A percentile compares a stretch with the other conserved stretches of the same genome.
Conservation (phyloP, 2,113 vertebrate species). For the Mirounga angustirostris region DNA sequence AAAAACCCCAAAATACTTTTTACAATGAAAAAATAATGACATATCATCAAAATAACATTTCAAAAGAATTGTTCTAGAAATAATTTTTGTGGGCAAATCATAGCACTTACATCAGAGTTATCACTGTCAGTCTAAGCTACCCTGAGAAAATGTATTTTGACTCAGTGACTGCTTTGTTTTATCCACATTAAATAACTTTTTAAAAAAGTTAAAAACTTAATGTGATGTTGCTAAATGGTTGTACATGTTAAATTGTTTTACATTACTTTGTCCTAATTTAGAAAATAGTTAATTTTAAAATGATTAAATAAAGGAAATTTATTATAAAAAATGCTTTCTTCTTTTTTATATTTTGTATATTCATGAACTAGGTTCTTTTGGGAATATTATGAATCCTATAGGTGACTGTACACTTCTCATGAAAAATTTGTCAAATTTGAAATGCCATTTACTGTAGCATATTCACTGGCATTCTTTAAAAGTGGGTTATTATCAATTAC, state of each 20-base stretch:
- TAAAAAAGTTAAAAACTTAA: not conserved
- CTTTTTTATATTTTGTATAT: constrained; percentile 23
- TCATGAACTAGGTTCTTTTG: not conserved
- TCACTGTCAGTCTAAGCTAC: not conserved
- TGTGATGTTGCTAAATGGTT: not conserved
- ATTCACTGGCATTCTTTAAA: constrained; percentile 55
- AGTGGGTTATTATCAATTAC: constrained; percentile 78
- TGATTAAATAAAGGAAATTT: constrained; percentile 23
- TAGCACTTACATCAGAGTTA: not conserved
- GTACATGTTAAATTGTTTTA: not conserved
- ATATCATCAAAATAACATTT: not conserved
- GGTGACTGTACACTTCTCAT: not conserved
- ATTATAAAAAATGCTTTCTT: constrained; percentile 41
- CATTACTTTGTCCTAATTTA: constrained; percentile 6
- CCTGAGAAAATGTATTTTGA: not conserved
- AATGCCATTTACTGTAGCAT: not conserved
- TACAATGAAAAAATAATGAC: not conserved
- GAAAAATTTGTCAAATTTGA: constrained; percentile 26
- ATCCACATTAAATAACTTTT: not conserved
- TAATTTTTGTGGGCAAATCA: not conserved
- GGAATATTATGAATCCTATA: not conserved
- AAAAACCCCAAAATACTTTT: not conserved
- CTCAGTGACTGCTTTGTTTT: not conserved
- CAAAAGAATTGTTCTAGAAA: constrained; percentile 39
- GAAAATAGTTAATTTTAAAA: constrained; percentile 35